Evolutionary conservation across 2,888 invertebrate genomes (phyloP).

Genomic region (Neoaliturus tenellus): DNA sequence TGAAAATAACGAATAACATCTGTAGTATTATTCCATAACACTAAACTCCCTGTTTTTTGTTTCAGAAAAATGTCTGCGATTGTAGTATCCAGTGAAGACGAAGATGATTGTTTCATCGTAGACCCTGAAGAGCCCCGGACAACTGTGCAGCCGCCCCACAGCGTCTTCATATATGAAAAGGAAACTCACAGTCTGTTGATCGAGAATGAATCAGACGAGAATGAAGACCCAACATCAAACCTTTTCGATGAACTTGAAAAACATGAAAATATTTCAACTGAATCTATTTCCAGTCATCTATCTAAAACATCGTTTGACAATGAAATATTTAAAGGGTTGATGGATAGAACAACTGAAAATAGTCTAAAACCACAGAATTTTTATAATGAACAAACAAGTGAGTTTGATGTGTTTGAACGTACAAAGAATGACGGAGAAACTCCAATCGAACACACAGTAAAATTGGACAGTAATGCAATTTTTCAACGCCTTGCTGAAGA

Average conservation of each 20-base stretch:
- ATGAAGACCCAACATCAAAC: neutral
- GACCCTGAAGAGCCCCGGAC: neutral
- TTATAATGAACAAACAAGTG: too few species aligned
- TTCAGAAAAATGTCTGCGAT: neutral
- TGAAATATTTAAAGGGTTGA: too few species aligned
- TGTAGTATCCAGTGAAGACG: neutral
- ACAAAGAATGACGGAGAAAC: neutral
- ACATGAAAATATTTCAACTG: too few species aligned
- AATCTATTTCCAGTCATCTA: too few species aligned
- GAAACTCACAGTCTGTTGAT: neutral
- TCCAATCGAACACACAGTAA: neutral
- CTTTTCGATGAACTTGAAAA: too few species aligned
- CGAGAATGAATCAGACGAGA: neutral
- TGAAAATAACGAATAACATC: too few species aligned
- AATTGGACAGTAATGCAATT: neutral
- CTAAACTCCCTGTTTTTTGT: too few species aligned
- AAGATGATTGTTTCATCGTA: neutral
- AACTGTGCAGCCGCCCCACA: neutral
- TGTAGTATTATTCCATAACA: too few species aligned
- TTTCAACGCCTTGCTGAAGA: neutral
- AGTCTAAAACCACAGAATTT: too few species aligned
- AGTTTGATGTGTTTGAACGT: too few species aligned
- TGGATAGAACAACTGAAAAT: too few species aligned
- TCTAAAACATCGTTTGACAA: too few species aligned
- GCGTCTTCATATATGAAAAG: neutral